Evolutionary conservation across 2,888 invertebrate species (phyloP).

Genomic region (Cryptus armator): DNA sequence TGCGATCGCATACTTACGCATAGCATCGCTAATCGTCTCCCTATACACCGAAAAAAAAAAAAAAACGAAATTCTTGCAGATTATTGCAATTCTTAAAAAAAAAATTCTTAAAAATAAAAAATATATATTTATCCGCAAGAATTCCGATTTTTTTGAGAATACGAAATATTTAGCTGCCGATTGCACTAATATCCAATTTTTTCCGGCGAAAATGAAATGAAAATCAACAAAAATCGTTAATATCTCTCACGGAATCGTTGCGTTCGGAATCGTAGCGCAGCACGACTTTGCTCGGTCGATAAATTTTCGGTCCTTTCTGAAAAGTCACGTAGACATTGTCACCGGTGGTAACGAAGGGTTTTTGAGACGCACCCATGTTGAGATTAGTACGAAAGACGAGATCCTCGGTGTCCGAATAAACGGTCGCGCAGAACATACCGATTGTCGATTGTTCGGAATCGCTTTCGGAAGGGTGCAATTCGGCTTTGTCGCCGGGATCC

Average conservation of each 20-base stretch:
- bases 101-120: too few relatives aligned
- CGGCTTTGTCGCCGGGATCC: conserved; percentile 10
- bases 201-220: too few relatives aligned
- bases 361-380: conserved; percentile 52
- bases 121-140: too few relatives aligned
- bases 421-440: conserved; percentile 57
- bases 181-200: too few relatives aligned
- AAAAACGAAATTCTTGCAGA: too few relatives aligned
- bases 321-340: conserved; percentile 61
- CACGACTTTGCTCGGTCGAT: conserved; percentile 56
- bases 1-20: too few relatives aligned
- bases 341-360: conserved; percentile 46
- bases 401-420: conserved; percentile 60
- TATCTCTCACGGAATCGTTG: conserved; percentile 48
- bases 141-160: too few relatives aligned
- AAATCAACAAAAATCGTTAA: background rate
- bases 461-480: background rate
- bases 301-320: conserved; percentile 57
- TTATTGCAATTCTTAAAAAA: too few relatives aligned
- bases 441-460: background rate
- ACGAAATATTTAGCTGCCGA: too few relatives aligned
- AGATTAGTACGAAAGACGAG: conserved; percentile 59
- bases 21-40: too few relatives aligned
- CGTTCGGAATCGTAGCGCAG: conserved; percentile 60
- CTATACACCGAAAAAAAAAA: too few relatives aligned